A percentile compares a stretch with the other conserved stretches of the same genome.
phyloP scores from a whole-genome alignment of 1,140 invertebrate genomes.

The Melanaphis sacchari region DNA sequence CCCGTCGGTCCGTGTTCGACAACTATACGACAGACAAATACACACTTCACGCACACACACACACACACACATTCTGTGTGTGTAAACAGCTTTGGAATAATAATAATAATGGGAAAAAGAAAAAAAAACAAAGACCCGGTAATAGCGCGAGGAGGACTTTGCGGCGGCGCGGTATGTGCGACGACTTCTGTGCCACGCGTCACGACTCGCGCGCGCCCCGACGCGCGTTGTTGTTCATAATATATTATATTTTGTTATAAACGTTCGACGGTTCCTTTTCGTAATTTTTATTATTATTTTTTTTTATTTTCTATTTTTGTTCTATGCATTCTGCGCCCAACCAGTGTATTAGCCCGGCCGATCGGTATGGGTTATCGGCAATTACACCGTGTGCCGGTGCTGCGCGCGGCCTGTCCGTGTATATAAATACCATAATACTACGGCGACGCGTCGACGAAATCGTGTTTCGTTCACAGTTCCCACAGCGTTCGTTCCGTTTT shows the following conservation, averaged over 20 bases:
- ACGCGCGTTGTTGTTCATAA: neutral
- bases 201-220: neutral
- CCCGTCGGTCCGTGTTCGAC: neutral
- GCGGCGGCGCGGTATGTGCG: neutral
- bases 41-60: constrained; percentile 21
- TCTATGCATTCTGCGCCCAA: no score
- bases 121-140: constrained; percentile 1
- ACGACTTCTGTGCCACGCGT: constrained; percentile 42
- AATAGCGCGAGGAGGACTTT: neutral
- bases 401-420: neutral
- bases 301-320: neutral
- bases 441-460: neutral
- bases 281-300: neutral
- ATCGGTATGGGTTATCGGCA: neutral
- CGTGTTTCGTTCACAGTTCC: constrained; percentile 31
- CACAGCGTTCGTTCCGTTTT: constrained; percentile 26
- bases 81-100: constrained; percentile 6
- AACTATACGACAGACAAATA: constrained; percentile 33
- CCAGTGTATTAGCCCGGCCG: neutral
- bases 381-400: neutral
- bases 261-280: neutral
- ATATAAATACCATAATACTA: neutral
- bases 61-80: neutral
- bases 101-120: neutral
- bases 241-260: neutral